Evolutionary conservation across 2,888 invertebrate species (phyloP).

Genomic region (Nasonovia ribisnigri): DNA sequence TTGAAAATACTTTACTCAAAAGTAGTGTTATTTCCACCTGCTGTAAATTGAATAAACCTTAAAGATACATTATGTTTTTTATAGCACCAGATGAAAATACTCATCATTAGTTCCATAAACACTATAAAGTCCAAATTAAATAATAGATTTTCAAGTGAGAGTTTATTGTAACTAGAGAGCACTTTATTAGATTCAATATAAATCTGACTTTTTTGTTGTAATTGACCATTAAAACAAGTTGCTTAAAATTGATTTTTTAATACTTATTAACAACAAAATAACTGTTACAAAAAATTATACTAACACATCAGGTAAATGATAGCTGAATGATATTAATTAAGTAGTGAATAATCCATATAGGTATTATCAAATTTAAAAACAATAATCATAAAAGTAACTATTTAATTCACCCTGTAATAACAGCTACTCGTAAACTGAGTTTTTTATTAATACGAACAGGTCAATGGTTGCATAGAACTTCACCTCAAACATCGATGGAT

Average conservation of each 20-base stretch:
- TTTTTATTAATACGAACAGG: not conserved
- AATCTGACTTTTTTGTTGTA: not conserved
- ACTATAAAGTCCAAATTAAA: not conserved
- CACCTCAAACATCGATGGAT: not conserved
- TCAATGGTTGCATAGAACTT: not conserved
- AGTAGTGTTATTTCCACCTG: not conserved
- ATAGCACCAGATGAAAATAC: not conserved
- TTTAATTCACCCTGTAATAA: not conserved
- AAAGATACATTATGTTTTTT: not conserved
- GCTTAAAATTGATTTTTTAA: not conserved
- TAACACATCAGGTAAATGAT: too few relatives aligned
- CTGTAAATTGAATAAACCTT: not conserved
- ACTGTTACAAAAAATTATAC: too few relatives aligned
- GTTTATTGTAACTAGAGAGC: not conserved
- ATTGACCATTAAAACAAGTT: not conserved
- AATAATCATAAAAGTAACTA: not conserved
- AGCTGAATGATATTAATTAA: not conserved
- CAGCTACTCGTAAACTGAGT: not conserved
- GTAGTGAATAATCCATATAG: not conserved
- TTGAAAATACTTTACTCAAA: not conserved
- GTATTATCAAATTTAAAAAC: not conserved
- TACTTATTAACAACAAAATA: not conserved
- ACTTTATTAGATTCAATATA: not conserved
- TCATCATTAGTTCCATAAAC: not conserved
- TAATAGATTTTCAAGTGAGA: not conserved